Conservation (phyloP, 2,113 vertebrate genomes). For the Puffinus mauretanicus region DNA sequence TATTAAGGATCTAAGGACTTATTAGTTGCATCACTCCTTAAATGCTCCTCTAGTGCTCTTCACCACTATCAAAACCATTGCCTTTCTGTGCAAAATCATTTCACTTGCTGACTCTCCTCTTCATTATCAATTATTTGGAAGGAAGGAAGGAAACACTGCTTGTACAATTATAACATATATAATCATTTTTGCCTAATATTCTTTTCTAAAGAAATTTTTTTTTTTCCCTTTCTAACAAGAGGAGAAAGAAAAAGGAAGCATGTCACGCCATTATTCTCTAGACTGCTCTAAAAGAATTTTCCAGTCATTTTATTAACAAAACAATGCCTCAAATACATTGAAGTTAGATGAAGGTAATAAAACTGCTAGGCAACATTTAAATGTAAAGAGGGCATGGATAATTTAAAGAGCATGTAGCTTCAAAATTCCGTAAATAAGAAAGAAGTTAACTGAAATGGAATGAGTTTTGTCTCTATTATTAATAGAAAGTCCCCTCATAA, state of each 20-base stretch:
- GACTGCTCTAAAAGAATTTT: neutral
- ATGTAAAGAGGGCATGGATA: neutral
- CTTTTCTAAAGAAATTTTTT: neutral
- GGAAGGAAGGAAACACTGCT: neutral
- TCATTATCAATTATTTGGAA: neutral
- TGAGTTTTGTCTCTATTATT: neutral
- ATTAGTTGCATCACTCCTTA: neutral
- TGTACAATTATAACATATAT: neutral
- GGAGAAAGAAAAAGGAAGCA: neutral
- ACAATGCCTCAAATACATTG: neutral
- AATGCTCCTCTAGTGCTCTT: neutral
- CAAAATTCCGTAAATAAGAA: constrained; percentile 26
- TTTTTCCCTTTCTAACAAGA: neutral
- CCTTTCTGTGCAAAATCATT: neutral
- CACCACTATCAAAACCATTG: neutral
- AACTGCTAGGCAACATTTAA: constrained; percentile 9
- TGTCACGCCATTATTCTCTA: neutral
- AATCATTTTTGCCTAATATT: neutral
- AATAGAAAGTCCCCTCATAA: constrained; percentile 21
- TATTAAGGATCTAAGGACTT: neutral
- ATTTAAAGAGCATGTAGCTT: constrained; percentile 41
- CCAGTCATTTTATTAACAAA: constrained; percentile 4
- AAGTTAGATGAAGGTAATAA: constrained; percentile 20
- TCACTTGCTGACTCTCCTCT: neutral
- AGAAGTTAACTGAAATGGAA: constrained; percentile 40